Evolutionary conservation across 2,888 invertebrate genomes (phyloP).

Genomic region (Rhingia campestris): DNA sequence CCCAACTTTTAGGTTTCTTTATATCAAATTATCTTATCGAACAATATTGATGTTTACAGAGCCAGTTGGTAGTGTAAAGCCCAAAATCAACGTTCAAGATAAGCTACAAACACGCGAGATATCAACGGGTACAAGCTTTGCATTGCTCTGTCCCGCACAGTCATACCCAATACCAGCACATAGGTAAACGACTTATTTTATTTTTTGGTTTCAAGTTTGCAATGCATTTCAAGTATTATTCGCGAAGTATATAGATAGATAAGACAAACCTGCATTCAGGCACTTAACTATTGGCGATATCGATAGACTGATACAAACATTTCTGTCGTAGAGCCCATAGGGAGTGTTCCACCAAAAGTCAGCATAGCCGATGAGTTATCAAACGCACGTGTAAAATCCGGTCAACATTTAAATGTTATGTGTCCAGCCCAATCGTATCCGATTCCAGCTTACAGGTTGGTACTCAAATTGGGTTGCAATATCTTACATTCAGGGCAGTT

Average conservation of each 20-base stretch:
- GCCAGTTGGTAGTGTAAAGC: constrained; percentile 84
- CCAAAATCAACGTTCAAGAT: constrained; percentile 89
- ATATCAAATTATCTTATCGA: constrained; percentile 21
- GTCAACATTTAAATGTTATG: constrained; percentile 85
- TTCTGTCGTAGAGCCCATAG: constrained; percentile 83
- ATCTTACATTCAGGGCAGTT: constrained; percentile 77
- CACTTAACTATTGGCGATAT: constrained; percentile 11
- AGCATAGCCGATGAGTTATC: constrained; percentile 83
- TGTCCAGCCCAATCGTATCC: constrained; percentile 91
- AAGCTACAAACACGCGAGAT: constrained; percentile 85
- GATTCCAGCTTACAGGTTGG: constrained; percentile 89
- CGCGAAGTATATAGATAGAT: not conserved
- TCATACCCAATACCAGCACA: constrained; percentile 89
- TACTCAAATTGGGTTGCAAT: constrained; percentile 5
- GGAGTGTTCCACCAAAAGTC: constrained; percentile 86
- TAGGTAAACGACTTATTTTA: constrained; percentile 84
- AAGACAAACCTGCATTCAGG: constrained; percentile 56
- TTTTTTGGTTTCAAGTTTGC: constrained; percentile 46
- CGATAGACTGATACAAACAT: not conserved
- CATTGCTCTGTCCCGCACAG: constrained; percentile 89
- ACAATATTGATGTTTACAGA: constrained; percentile 78
- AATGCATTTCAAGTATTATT: constrained; percentile 1
- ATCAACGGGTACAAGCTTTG: constrained; percentile 84
- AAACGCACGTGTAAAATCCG: constrained; percentile 77
- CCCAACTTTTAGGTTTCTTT: constrained; percentile 64